Evolutionary conservation across 2,113 vertebrate species (phyloP), one percentile per base, ranked within the genome.

Genomic region (Garra rufa): DNA sequence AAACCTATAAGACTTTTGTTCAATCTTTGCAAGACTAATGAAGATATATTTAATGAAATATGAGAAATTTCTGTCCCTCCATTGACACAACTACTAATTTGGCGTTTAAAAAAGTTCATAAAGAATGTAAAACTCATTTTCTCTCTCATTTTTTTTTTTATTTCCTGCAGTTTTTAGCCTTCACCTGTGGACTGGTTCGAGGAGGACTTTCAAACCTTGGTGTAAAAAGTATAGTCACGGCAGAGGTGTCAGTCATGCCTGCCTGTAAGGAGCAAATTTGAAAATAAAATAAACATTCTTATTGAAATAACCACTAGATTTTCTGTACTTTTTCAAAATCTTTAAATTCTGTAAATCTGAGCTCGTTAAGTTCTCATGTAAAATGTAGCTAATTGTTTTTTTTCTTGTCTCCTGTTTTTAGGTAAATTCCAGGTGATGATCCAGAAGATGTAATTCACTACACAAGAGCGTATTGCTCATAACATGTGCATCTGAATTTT

Each of bases 381-480:
- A 74, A 48, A 30, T 30, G 6, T 14, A 50, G 28, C 44, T 48
- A 52, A 30, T 76, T 34, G 9, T 28, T 59, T 78, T 34, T 30
- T 26, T 61, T 43, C 1, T 59, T 43, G 55, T 61, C 24, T 78
- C 21, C 21, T 19, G 2, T 89, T 89, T 90, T 61, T 91, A 99
- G 97, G 97, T 93, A 99, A 99, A 96, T 99, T 99, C 93, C 97
- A 99, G 91, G 96, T 99, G 88, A 99, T 99, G 97, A 98, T 99
- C 91, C 97, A 99, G 95, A 99, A 99, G 92, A 93, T 95, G 80
- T 97, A 96, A 89, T 88, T 79, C 24, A 85, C 52, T 24, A 44
- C 11, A 78, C 21, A 86, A 50, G 43, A 81, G 74, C 61, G 59
- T 70, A 8, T 24, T 65, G 38, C 34, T 79, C 77, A 77, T 74